Base-by-base conservation (phyloP, 2,113 vertebrate genomes). In the Paracanthobrama guichenoti region DNA sequence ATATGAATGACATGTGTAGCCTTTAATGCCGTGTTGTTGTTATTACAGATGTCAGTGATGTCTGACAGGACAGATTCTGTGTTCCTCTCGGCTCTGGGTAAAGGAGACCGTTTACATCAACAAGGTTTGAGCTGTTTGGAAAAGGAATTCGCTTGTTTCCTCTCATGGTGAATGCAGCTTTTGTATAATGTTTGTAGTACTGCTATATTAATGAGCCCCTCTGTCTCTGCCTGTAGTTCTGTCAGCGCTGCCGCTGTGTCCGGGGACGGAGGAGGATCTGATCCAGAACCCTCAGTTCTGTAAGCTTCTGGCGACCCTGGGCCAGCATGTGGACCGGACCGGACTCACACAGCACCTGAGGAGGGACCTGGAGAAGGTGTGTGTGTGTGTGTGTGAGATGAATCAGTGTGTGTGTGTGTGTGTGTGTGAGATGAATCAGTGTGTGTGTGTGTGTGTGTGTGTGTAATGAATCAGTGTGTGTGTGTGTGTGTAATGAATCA, bases 251-350 rank as follows among this genome's bases (percentile, higher is more conserved):
- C 94, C 95, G 11, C 89, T 94, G 28, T 94, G 94, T 88, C 90
- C 93, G 66, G 22, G 96, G 84, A 93, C 86, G 0, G 95, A 95
- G 59, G 94, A 95, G 14, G 96, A 96, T 55, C 87, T 96, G 81
- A 89, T 89, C 35, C 92, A 92, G 83, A 95, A 96, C 69, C 95
- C 96, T 0, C 88, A 90, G 72, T 94, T 97, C 85, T 92, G 94
- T 87, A 94, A 92, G 81, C 93, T 97, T 2, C 88, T 97, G 82
- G 90, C 91, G 13, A 90, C 90, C n/a, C 89, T 97, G 60, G 88
- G 92, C 0, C 94, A 94, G n/a, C 91, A 93, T 6, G 71, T 97
- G 89, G 95, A 96, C 22, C 89, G 84, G 79, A 95, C 91, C 10
- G 95, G 96, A 31, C 94, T 96, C 71, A 94, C 91, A 26, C 83